Percentiles rank a stretch among this genome's conserved stretches.
These are phyloP conservation scores for Hozukius guyotensis DNA, from an alignment of 2,797 vertebrate genomes.

Conservation along the genomic window DNA sequence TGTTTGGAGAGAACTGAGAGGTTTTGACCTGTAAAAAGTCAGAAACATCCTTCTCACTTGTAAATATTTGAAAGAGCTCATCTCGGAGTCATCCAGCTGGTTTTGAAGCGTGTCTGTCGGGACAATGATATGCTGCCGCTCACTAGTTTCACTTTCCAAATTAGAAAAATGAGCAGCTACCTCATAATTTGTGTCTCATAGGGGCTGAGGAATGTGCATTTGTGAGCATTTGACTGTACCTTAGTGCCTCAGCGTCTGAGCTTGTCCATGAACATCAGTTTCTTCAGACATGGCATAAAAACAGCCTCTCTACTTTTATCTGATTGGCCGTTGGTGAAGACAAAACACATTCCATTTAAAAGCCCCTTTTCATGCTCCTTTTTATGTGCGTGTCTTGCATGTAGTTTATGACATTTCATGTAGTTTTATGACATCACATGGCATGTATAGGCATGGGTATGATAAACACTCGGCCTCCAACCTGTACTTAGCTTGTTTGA, in stretches of 20 bases:
- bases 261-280: slow-evolving; percentile 4
- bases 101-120: slow-evolving; percentile 18
- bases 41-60: slow-evolving; percentile 24
- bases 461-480: slow-evolving; percentile 22
- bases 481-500: slow-evolving; percentile 45
- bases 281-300: slow-evolving; percentile 29
- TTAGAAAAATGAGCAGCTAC: slow-evolving; percentile 32
- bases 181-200: neutral
- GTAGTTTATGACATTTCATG: slow-evolving; percentile 6
- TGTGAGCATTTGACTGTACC: slow-evolving; percentile 11
- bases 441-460: slow-evolving; percentile 25
- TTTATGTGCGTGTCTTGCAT: neutral
- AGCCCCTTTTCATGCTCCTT: slow-evolving; percentile 1
- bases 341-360: slow-evolving; percentile 25
- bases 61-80: slow-evolving; percentile 23
- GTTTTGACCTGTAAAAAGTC: slow-evolving; percentile 17
- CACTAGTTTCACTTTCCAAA: slow-evolving; percentile 38
- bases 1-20: neutral
- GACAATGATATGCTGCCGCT: slow-evolving; percentile 27
- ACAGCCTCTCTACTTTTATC: slow-evolving; percentile 43
- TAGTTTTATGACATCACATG: neutral
- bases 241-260: slow-evolving; percentile 1
- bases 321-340: slow-evolving; percentile 46
- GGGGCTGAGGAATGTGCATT: slow-evolving; percentile 32
- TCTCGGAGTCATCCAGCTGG: slow-evolving; percentile 32